phyloP scores from a whole-genome alignment of 2,888 invertebrate species.

The Temnothorax rugatulus region DNA sequence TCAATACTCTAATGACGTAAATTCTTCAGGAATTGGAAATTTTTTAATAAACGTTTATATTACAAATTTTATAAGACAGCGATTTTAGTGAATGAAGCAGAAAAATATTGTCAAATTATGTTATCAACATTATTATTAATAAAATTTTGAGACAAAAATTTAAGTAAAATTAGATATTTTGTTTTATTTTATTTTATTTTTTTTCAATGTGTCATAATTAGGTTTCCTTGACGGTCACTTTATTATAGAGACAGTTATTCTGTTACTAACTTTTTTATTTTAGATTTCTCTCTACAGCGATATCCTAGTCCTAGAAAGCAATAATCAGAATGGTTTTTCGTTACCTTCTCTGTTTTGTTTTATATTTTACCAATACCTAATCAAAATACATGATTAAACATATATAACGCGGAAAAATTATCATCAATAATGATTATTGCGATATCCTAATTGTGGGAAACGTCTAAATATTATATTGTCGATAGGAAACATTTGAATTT shows the following conservation, averaged over 20 bases:
- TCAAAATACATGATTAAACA: slow-evolving; percentile 5
- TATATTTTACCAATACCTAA: not conserved
- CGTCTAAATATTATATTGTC: slow-evolving; percentile 4
- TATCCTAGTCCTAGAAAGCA: not conserved
- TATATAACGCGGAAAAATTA: not conserved
- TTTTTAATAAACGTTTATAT: not conserved
- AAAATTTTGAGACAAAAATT: not conserved
- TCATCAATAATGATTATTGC: slow-evolving; percentile 15
- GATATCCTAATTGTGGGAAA: not conserved
- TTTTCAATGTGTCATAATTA: not conserved
- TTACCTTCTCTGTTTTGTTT: not conserved
- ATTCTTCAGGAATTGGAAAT: not conserved
- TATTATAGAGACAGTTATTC: not conserved
- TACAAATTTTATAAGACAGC: not conserved
- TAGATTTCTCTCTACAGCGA: not conserved
- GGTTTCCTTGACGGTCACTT: not conserved
- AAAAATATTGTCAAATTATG: not conserved
- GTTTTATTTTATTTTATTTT: slow-evolving; percentile 15
- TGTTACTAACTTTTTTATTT: not conserved
- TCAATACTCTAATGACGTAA: not conserved
- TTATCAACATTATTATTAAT: not conserved
- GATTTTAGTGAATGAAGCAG: not conserved
- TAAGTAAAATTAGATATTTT: not conserved
- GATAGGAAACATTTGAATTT: not conserved
- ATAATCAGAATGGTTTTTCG: not conserved